Evolutionary conservation across 2,113 vertebrate genomes (phyloP), one percentile per base, ranked within the genome.

Genomic region (Syngnathus scovelli): DNA sequence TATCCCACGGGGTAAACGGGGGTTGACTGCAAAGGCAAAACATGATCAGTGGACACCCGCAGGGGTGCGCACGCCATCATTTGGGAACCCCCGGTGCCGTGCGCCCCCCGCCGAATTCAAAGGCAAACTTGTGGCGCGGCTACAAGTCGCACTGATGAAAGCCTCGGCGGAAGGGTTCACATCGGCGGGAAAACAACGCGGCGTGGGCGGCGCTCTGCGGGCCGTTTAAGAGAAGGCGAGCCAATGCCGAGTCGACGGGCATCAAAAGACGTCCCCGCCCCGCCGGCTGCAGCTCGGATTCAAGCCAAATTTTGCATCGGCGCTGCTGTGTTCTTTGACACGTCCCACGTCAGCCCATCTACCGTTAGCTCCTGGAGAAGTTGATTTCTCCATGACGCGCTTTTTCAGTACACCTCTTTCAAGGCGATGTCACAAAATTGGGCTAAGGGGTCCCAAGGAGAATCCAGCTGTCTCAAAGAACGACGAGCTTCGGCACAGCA

Each of bases 291-390:
- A 68, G 86, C 77, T 44, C 66, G 37, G 80, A 86, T 83, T 86
- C 89, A 89, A 86, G 88, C 89, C 83, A 78, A 88, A 88, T 87
- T 85, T 85, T 85, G 67, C 27, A 3, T 33, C 27, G 73, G 66
- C 7, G 75, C 75, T 59, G 73, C 64, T 64, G 7, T 8, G 15
- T 46, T 43, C 43, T 46, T 46, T 46, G 44, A 46, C 15, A 46
- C 44, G 44, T 46, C 44, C 19, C 48, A 7, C 48, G 6, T 19
- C 48, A 51, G 1, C 48, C 48, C 2, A 2, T 18, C 48, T 49
- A 19, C 18, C 48, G 7, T 19, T 2, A n/a, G 6, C 18, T 51
- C 5, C 44, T 5, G 27, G 27, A 46, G 44, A 6, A 46, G 15
- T 19, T 19, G 1, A 19, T 19, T 49, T 19, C 48, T 19, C 48